Evolutionary conservation across 2,888 invertebrate genomes (phyloP), one percentile per base, ranked within the genome.

Genomic region (Rhamnusium bicolor): DNA sequence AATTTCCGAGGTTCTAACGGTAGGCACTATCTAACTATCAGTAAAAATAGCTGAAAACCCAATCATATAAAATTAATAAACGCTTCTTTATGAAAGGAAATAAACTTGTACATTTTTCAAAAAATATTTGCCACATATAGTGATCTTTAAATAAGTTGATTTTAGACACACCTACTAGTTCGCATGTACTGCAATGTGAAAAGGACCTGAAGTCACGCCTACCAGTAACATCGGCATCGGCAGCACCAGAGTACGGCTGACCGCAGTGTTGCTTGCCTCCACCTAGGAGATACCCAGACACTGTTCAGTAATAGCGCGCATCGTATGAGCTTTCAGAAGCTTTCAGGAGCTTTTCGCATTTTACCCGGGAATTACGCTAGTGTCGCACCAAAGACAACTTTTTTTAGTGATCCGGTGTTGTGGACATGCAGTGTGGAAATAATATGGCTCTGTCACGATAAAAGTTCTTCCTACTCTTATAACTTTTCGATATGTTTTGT

Each of bases 351-450:
- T 82, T 79, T 83, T 79, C 70, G 77, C 75, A 74, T 80, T 80
- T 80, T 74, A 80, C 80, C 83, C 83, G 83, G 81, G 82, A 81
- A 81, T 81, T 82, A 79, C 81, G 83, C 79, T 80, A 80, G 84
- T 76, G 69, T 54, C 68, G 71, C 68, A 71, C 49, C 47, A 51
- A 71, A 54, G n/a, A 67, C 46, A 14, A 67, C 56, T 54, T 40
- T 40, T 29, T 24, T 51, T 56, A 29, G 67, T 67, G 67, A 40
- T 16, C 21, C 47, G 54, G 67, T 67, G 67, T 56, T 32, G 61
- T 19, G 40, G 19, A 61, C 12, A 46, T 58, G 65, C 21, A 67
- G 67, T 67, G 67, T 56, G 51, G 10, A 24, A 19, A 12, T 32
- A n/a, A 12, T 10, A 24, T 24, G 24, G 6, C 27, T 21, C 12